Evolutionary conservation across 2,797 vertebrate genomes (phyloP).

Genomic region (Danio choprae): DNA sequence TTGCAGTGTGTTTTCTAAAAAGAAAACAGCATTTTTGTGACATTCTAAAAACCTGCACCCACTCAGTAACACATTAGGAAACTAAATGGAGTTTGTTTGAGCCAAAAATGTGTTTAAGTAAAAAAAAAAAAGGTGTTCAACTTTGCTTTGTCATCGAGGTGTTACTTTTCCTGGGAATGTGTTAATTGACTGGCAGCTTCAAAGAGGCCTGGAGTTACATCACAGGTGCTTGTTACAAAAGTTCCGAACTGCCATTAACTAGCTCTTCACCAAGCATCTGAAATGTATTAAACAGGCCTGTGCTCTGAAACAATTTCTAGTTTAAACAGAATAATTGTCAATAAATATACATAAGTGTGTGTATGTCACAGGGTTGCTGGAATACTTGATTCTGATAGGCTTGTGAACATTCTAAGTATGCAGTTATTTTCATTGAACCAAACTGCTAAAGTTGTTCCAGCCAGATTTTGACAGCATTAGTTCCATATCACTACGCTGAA

Average conservation of each 20-base stretch:
- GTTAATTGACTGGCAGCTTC: slow-evolving; percentile 63
- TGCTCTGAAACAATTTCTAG: slow-evolving; percentile 11
- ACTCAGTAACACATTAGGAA: slow-evolving; percentile 38
- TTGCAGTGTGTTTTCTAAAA: slow-evolving; percentile 22
- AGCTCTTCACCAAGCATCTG: slow-evolving; percentile 44
- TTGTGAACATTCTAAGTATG: no score
- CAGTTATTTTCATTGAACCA: no score
- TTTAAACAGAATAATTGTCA: neutral
- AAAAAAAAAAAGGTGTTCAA: slow-evolving; percentile 43
- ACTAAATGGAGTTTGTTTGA: slow-evolving; percentile 46
- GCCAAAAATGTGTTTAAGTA: slow-evolving; percentile 41
- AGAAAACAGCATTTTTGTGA: neutral
- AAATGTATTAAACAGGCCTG: neutral
- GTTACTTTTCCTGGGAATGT: slow-evolving; percentile 65
- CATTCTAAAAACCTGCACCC: slow-evolving; percentile 12
- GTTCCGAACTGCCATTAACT: slow-evolving; percentile 46
- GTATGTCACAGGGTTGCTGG: no score
- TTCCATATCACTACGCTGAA: no score
- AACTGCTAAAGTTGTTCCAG: no score
- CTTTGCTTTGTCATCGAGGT: slow-evolving; percentile 60
- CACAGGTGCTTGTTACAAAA: slow-evolving; percentile 52
- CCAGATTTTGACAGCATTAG: no score
- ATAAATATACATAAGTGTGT: no score
- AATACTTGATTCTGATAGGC: no score
- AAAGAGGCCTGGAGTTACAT: slow-evolving; percentile 48